Base-by-base conservation (phyloP, 2,113 vertebrate genomes). In the Limanda limanda region DNA sequence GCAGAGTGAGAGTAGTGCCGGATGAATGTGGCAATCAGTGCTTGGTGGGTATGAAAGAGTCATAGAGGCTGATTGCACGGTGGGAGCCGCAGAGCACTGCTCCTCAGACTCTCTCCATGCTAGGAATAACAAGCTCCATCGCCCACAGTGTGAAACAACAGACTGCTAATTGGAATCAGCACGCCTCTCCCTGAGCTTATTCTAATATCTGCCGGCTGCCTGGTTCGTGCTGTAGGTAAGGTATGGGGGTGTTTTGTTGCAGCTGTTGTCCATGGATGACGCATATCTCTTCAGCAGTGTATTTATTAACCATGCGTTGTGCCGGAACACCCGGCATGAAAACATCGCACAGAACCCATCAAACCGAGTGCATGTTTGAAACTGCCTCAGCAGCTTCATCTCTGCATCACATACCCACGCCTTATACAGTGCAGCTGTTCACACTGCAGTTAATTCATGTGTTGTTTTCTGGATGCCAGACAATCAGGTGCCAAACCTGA, bases 161-260 rank as follows among this genome's bases (percentile, higher is more conserved):
- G 87, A 90, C 89, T 87, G 86, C 92, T 94, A 93, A 94, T 93
- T 93, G 90, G 92, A 94, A 91, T 84, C 92, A 92, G 88, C 91
- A 91, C 76, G 91, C 83, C 87, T 85, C 87, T 89, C 85, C 86
- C 84, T 59, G 73, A 86, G 86, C 81, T 83, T 88, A 87, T 88
- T 89, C 86, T 84, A 90, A 93, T 90, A 88, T 90, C 86, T 89
- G 81, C 86, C 47, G 80, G 87, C 84, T 89, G 78, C 68, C 76
- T 78, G 58, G 14, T 79, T 74, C 2, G 37, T 78, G 74, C 76
- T 68, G 85, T 79, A 88, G 88, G 85, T 89, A 75, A 88, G 76
- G 65, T 78, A 75, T 56, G 79, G 79, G 84, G 79, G 81, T 70
- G 83, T 87, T 35, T 45, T 72, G 71, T 10, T 86, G 76, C 87